Base-by-base conservation (phyloP, 1,140 invertebrate genomes). In the Coelopa frigida region DNA sequence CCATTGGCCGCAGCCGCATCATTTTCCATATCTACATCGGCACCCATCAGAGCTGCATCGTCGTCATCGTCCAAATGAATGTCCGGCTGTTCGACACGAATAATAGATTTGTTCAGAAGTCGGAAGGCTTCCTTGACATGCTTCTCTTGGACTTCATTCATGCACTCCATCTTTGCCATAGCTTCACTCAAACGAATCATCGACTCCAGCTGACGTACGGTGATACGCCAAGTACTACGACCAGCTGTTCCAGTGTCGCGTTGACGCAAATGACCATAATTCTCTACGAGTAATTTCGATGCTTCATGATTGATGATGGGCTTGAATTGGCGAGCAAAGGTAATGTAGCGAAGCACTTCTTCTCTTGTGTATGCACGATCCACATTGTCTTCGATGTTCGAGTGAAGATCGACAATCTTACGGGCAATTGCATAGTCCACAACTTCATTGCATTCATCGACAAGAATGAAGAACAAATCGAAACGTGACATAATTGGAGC, bases 401-500 rank as follows among this genome's bases (percentile, higher is more conserved):
- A 84, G 64, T 99, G 96, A 23, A 99, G 72, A 64, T 97, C 91
- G 0, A 99, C 83, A 53, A 99, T 98, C 65, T 93, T 88, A 42
- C 88, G 79, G 0, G 96, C 96, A 49, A 99, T 98, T 1, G 91
- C 91, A 68, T 94, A 96, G 73, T 98, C 95, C 2, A 89, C 82
- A 48, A 92, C 83, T 72, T 95, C 91, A 70, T 93, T 95, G 57
- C 88, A 89, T 65, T 97, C 92, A 71, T 97, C 94, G 4, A 98
- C 86, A 1, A 99, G 74, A 56, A 99, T 93, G 72, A 99, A 99
- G 73, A 99, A 99, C 1, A 99, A 73, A 76, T 99, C 97, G 70
- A 99, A 99, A 62, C 97, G 78, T 0, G 96, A 99, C 94, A 99
- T 98, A 57, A 99, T 98, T 0, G 97, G 96, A 0, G 95, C 94